A percentile compares a stretch with the other conserved stretches of the same genome.
Conservation (phyloP, 2,888 invertebrate genomes). For the Aporophyla lueneburgensis region DNA sequence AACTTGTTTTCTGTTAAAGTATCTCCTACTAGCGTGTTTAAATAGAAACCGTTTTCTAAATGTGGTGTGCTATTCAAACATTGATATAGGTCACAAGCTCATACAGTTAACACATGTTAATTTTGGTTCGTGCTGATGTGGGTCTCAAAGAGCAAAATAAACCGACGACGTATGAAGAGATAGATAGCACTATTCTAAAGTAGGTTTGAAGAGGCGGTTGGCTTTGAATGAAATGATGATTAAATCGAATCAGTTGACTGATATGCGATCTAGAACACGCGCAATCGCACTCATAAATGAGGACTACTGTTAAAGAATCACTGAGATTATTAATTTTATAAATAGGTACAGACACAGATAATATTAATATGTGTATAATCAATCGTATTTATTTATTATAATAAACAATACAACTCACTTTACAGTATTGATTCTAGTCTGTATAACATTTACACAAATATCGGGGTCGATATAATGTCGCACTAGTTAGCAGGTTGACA, state of each 20-base stretch:
- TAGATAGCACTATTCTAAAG: conserved; percentile 18
- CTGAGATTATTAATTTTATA: conserved; percentile 35
- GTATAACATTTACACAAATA: conserved; percentile 56
- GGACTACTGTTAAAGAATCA: conserved; percentile 42
- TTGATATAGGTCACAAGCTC: conserved; percentile 61
- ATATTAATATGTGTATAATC: conserved; percentile 32
- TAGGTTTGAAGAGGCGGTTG: conserved; percentile 23
- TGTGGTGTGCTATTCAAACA: conserved; percentile 57
- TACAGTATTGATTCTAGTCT: conserved; percentile 49
- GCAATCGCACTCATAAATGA: conserved; percentile 51
- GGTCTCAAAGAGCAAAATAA: conserved; percentile 39
- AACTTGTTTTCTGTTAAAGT: conserved; percentile 60
- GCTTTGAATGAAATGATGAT: conserved; percentile 41
- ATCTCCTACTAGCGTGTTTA: conserved; percentile 46
- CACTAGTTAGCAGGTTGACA: conserved; percentile 53
- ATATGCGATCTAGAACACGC: conserved; percentile 51
- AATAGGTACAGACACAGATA: conserved; percentile 29
- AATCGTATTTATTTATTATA: conserved; percentile 29
- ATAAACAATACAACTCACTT: conserved; percentile 39
- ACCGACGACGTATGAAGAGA: conserved; percentile 16
- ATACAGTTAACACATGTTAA: conserved; percentile 60
- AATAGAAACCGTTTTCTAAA: conserved; percentile 63
- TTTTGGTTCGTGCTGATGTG: conserved; percentile 56
- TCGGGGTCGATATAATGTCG: conserved; percentile 60
- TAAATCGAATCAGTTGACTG: conserved; percentile 44